A percentile compares a stretch with the other conserved stretches of the same genome.
These are phyloP conservation scores for Erebia aethiops DNA, from an alignment of 2,888 invertebrate species.

Conservation along the genomic window DNA sequence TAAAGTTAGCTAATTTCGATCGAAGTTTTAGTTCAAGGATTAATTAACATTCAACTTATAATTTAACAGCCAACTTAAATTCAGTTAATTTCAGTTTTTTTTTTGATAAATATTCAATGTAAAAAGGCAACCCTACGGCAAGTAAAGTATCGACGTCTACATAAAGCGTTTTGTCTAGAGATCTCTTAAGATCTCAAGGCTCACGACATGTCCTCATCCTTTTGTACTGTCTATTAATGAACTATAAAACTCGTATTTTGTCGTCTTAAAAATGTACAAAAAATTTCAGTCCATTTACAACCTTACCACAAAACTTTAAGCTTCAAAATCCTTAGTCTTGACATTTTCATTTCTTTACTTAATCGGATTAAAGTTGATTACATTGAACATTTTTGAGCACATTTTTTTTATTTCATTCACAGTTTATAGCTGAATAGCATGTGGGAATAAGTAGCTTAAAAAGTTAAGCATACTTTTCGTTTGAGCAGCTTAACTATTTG, in stretches of 20 bases:
- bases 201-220: conserved; percentile 49
- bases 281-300: conserved; percentile 6
- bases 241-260: conserved; percentile 53
- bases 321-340: conserved; percentile 8
- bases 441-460: conserved; percentile 19
- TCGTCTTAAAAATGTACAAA: conserved; percentile 43
- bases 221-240: conserved; percentile 60
- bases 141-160: conserved; percentile 44
- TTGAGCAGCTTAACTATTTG: conserved; percentile 3
- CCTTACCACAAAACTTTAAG: conserved; percentile 17
- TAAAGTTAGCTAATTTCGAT: too few species aligned
- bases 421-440: conserved; percentile 26
- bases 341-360: conserved; percentile 23
- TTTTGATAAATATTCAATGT: background rate
- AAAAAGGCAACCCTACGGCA: conserved; percentile 51
- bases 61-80: background rate
- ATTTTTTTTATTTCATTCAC: conserved; percentile 31
- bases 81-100: background rate
- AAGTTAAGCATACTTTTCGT: conserved; percentile 22
- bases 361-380: conserved; percentile 41
- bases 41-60: too few species aligned
- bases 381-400: conserved; percentile 30
- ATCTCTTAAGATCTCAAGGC: conserved; percentile 52
- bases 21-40: too few species aligned
- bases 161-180: conserved; percentile 57